These are phyloP conservation scores for Meteorus sp. DNA, from an alignment of 1,140 invertebrate species.

Conservation along the genomic window DNA sequence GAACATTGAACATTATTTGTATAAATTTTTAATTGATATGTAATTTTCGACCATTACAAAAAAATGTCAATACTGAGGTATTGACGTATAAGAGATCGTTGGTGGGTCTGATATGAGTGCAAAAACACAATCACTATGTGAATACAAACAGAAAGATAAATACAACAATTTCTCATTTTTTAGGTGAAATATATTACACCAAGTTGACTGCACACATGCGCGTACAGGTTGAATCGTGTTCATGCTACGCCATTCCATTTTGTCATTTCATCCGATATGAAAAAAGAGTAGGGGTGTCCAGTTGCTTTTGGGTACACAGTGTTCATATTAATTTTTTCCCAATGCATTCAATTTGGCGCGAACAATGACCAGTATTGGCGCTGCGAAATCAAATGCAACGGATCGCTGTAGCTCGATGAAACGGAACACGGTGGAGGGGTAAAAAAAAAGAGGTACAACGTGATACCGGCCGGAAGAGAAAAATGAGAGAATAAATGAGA, in stretches of 20 bases:
- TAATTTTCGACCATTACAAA: too few relatives aligned
- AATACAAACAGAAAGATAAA: too few relatives aligned
- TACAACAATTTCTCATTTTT: too few relatives aligned
- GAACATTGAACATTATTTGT: too few relatives aligned
- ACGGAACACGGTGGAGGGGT: not conserved
- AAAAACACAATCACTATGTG: too few relatives aligned
- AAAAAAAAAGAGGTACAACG: not conserved
- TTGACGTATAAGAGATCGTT: too few relatives aligned
- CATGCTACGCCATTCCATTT: constrained; percentile 1
- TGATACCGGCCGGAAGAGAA: constrained; percentile 5
- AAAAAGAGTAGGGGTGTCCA: constrained; percentile 13
- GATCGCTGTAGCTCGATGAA: constrained; percentile 12
- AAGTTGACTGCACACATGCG: too few relatives aligned
- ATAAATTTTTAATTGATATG: too few relatives aligned
- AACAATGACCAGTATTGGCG: constrained; percentile 27
- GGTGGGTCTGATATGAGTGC: too few relatives aligned
- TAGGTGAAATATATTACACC: too few relatives aligned
- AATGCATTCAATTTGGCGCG: constrained; percentile 32
- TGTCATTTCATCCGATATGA: constrained; percentile 4
- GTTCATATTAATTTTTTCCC: constrained; percentile 31
- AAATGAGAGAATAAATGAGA: constrained; percentile 15
- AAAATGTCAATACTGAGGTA: too few relatives aligned
- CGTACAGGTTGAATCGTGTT: too few relatives aligned
- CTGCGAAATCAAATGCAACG: constrained; percentile 23
- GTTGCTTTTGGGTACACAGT: constrained; percentile 24